Evolutionary conservation across 2,888 invertebrate species (phyloP), one percentile per base, ranked within the genome.

Genomic region (Coremacera marginata): DNA sequence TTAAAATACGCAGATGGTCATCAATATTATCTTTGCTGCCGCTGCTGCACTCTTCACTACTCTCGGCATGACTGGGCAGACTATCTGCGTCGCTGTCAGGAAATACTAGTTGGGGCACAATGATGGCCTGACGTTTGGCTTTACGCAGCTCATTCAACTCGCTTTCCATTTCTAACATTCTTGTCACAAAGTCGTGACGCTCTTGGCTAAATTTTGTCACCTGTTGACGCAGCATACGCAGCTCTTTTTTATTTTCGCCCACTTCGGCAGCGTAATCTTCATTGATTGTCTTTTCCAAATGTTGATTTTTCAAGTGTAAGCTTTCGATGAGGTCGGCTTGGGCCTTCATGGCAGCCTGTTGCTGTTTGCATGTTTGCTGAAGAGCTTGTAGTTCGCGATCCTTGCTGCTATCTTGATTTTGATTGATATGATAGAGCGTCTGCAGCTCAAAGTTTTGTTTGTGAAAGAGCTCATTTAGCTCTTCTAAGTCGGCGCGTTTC

Each of bases 361-460:
- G 77, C 63, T 82, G 68, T 37, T 82, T 83, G 78, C 84, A 83
- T 80, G 84, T 80, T 76, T 81, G 52, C 55, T 82, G 84, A 3
- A 86, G 55, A 37, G 82, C 73, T 34, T 82, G 77, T 49, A 73
- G 62, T 79, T 80, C 81, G 25, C n/a, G 8, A 8, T 27, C 8
- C 5, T n/a, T 22, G 5, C n/a, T 14, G 4, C 9, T 25, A n/a
- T 76, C 62, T 16, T 63, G 31, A 7, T 49, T 70, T 51, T 60
- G 19, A n/a, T 44, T 82, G 0, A 82, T 31, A 71, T 82, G 77
- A 75, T 89, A 88, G 44, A 88, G 73, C 49, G 83, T 79, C 19
- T 82, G 78, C 22, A 89, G 76, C 70, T 88, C 84, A 8, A 83
- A 80, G 71, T 88, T 88, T 81, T 88, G 88, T 7, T 83, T 81